Evolutionary conservation across 2,888 invertebrate genomes (phyloP).

Genomic region (Trissolcus brochymenae): DNA sequence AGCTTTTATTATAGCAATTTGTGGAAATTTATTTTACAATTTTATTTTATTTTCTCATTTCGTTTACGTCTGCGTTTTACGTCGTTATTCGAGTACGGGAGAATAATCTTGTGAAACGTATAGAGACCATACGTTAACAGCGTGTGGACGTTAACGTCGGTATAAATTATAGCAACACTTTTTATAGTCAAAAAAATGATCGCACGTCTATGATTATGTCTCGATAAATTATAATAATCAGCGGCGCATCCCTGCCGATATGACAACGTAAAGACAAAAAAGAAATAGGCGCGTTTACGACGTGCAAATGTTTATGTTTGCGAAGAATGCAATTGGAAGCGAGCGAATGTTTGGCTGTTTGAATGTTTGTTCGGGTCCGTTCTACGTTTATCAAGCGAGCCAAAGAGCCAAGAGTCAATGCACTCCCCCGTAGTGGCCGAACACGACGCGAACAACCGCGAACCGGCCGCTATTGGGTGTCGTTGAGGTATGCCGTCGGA

Average conservation of each 20-base stretch:
- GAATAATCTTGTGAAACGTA: too few relatives aligned
- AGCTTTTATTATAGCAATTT: background rate
- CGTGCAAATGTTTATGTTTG: slow-evolving; percentile 28
- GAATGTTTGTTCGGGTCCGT: slow-evolving; percentile 38
- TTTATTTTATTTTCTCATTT: too few relatives aligned
- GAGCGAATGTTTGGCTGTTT: slow-evolving; percentile 30
- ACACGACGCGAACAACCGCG: slow-evolving; percentile 60
- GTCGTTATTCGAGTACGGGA: too few relatives aligned
- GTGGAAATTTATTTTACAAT: slow-evolving; percentile 11
- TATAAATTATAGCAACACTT: too few relatives aligned
- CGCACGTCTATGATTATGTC: too few relatives aligned
- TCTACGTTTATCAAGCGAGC: slow-evolving; percentile 54
- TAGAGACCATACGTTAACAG: too few relatives aligned
- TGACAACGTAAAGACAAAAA: too few relatives aligned
- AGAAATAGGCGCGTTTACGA: background rate
- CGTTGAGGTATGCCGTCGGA: slow-evolving; percentile 66
- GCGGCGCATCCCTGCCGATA: too few relatives aligned
- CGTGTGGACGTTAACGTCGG: too few relatives aligned
- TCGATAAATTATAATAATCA: too few relatives aligned
- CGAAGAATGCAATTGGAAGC: slow-evolving; percentile 21
- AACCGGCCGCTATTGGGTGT: slow-evolving; percentile 62
- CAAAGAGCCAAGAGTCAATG: slow-evolving; percentile 66
- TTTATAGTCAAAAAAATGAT: too few relatives aligned
- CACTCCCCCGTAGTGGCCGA: slow-evolving; percentile 64
- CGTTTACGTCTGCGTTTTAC: too few relatives aligned